These are phyloP conservation scores for Andrena praecox DNA, from an alignment of 2,888 invertebrate species.

Conservation along the genomic window DNA sequence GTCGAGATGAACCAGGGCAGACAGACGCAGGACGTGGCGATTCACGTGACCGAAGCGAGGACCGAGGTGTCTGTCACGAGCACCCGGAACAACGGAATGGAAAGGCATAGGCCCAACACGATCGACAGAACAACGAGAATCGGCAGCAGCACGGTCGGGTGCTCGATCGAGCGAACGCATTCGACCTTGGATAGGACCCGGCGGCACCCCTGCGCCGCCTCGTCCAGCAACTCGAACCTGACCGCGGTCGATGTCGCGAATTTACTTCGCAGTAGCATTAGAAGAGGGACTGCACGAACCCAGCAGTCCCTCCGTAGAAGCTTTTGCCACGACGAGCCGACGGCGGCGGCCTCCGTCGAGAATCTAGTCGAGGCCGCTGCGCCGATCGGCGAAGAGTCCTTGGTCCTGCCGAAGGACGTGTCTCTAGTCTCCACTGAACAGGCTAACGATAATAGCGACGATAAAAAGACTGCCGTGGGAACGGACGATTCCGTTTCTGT, in stretches of 20 bases:
- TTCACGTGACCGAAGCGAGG: slow-evolving; percentile 69
- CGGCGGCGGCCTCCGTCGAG: slow-evolving; percentile 79
- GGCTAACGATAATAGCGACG: slow-evolving; percentile 70
- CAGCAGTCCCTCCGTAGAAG: slow-evolving; percentile 79
- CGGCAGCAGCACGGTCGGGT: slow-evolving; percentile 70
- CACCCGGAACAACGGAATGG: slow-evolving; percentile 11
- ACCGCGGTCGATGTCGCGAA: slow-evolving; percentile 87
- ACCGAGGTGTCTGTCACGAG: slow-evolving; percentile 65
- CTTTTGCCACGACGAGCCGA: slow-evolving; percentile 72
- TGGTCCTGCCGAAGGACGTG: slow-evolving; percentile 76
- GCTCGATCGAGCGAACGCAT: slow-evolving; percentile 72
- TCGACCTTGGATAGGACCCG: slow-evolving; percentile 76
- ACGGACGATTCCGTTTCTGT: slow-evolving; percentile 83
- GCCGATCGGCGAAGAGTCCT: slow-evolving; percentile 82
- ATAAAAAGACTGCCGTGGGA: slow-evolving; percentile 83
- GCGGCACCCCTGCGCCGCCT: slow-evolving; percentile 50
- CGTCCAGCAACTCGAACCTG: slow-evolving; percentile 82
- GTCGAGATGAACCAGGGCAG: slow-evolving; percentile 87
- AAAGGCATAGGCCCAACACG: slow-evolving; percentile 76
- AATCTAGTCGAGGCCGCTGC: slow-evolving; percentile 83
- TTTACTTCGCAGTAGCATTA: slow-evolving; percentile 87
- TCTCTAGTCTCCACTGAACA: slow-evolving; percentile 77
- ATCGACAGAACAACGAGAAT: slow-evolving; percentile 77
- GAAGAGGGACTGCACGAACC: slow-evolving; percentile 84
- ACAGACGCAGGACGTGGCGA: slow-evolving; percentile 68